A percentile compares a stretch with the other conserved stretches of the same genome.
phyloP scores from a whole-genome alignment of 2,797 vertebrate species.

The Eremophila alpestris region DNA sequence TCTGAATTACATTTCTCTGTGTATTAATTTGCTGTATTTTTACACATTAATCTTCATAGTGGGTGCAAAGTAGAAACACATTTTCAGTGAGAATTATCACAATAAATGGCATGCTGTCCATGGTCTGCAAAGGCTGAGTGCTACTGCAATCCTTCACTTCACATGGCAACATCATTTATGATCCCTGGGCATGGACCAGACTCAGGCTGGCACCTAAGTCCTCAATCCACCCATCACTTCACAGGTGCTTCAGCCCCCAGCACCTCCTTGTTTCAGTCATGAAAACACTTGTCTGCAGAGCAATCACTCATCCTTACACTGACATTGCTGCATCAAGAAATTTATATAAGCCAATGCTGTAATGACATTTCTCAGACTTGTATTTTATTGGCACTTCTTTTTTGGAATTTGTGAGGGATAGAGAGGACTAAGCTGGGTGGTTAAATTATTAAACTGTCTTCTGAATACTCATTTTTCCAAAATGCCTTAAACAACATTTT shows the following conservation, averaged over 20 bases:
- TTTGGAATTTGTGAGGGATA: neutral
- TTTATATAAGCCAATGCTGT: conserved; percentile 22
- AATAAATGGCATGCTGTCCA: neutral
- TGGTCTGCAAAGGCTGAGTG: neutral
- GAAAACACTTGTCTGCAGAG: neutral
- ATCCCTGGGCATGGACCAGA: neutral
- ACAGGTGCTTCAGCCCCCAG: neutral
- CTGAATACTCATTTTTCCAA: conserved; percentile 1
- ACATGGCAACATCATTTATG: neutral
- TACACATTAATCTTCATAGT: neutral
- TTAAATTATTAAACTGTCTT: neutral
- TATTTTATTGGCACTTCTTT: neutral
- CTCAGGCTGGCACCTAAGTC: neutral
- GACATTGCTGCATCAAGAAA: conserved; percentile 17
- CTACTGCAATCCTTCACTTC: neutral
- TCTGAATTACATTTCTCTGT: neutral
- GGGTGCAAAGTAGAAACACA: neutral
- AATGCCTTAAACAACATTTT: conserved; percentile 6
- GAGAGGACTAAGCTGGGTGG: neutral
- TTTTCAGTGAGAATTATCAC: neutral
- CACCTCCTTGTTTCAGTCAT: conserved; percentile 25
- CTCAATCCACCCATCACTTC: neutral
- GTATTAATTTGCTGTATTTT: neutral
- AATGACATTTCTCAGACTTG: conserved; percentile 35
- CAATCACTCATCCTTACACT: conserved; percentile 32